phyloP scores from a whole-genome alignment of 1,140 invertebrate genomes.

The Drosophila pandora region DNA sequence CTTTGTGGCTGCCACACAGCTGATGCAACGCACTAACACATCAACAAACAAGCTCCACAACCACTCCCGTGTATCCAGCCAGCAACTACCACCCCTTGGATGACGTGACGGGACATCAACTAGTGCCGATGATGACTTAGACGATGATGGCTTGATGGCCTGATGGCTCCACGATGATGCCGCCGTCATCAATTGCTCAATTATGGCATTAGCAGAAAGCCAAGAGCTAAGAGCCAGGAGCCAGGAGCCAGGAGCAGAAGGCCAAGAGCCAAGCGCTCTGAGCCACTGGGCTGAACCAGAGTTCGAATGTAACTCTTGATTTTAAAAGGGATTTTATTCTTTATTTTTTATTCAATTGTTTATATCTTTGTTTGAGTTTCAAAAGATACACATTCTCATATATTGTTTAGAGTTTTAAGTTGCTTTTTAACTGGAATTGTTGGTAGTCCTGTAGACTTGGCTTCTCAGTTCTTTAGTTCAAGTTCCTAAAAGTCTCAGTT shows the following conservation, averaged over 20 bases:
- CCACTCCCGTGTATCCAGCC: too few species aligned
- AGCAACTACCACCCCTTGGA: background rate
- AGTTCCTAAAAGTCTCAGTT: too few species aligned
- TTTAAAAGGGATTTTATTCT: too few species aligned
- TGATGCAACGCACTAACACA: constrained; percentile 12
- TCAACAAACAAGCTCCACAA: background rate
- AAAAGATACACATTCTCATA: too few species aligned
- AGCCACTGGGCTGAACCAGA: background rate
- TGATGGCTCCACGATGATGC: background rate
- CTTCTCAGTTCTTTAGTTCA: too few species aligned
- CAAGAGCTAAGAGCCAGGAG: constrained; percentile 7
- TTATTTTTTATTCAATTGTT: too few species aligned
- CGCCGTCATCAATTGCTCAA: constrained; percentile 48
- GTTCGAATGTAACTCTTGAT: background rate
- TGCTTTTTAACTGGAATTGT: too few species aligned
- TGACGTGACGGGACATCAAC: constrained; percentile 15
- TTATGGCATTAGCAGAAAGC: constrained; percentile 46
- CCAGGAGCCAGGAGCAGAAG: background rate
- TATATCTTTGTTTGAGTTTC: too few species aligned
- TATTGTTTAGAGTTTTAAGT: too few species aligned
- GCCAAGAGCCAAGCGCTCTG: constrained; percentile 1
- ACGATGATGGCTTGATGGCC: background rate
- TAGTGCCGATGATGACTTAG: constrained; percentile 10
- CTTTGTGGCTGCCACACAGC: constrained; percentile 13
- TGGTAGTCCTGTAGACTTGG: too few species aligned